Evolutionary conservation across 2,113 vertebrate genomes (phyloP).

Genomic region (Morone saxatilis): DNA sequence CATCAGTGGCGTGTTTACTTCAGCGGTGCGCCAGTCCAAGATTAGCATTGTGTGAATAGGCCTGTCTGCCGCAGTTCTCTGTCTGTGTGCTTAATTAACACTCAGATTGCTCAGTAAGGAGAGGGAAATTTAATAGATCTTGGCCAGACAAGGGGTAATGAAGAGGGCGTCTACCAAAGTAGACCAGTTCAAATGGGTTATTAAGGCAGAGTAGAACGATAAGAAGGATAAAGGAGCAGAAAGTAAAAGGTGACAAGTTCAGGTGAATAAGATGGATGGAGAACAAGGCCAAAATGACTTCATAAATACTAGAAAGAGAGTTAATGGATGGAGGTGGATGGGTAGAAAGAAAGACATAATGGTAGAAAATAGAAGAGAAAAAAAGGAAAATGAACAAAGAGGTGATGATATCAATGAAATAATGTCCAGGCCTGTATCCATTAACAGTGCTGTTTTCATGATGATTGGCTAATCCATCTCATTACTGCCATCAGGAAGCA

Average conservation of each 20-base stretch:
- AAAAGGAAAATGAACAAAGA: constrained; percentile 29
- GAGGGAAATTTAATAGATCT: constrained; percentile 46
- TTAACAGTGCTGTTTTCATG: constrained; percentile 32
- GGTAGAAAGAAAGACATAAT: not conserved
- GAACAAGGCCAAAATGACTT: not conserved
- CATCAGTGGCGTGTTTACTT: constrained; percentile 37
- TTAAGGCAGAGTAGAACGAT: not conserved
- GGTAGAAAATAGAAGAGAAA: constrained; percentile 10
- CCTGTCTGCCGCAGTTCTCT: constrained; percentile 40
- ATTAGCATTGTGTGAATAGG: constrained; percentile 57
- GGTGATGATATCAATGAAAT: constrained; percentile 47
- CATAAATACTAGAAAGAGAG: constrained; percentile 1
- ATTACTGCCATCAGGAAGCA: constrained; percentile 28
- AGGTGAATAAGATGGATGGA: not conserved
- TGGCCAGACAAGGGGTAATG: constrained; percentile 14
- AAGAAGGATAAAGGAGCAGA: not conserved
- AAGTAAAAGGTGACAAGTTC: not conserved
- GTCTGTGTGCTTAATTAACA: constrained; percentile 56
- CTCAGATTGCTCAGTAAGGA: constrained; percentile 43
- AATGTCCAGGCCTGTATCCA: constrained; percentile 30
- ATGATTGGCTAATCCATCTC: constrained; percentile 59
- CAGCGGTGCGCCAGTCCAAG: constrained; percentile 27
- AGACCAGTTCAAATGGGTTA: constrained; percentile 9
- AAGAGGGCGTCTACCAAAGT: constrained; percentile 1
- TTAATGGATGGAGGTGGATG: constrained; percentile 13